Base-by-base conservation (phyloP, 2,797 vertebrate species). In the Melanotaenia trifasciata region DNA sequence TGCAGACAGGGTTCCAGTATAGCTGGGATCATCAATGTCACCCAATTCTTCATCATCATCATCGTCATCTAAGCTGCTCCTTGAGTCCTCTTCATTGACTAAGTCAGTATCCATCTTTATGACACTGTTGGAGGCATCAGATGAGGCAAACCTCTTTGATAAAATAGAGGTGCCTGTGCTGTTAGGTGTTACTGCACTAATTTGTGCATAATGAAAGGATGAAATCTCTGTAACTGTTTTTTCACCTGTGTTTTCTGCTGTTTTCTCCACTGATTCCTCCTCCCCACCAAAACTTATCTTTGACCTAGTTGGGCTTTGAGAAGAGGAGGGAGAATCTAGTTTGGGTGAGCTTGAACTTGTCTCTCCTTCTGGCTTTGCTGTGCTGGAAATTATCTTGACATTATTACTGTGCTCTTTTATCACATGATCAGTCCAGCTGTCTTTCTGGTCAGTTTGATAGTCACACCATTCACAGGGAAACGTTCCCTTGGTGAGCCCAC, bases 391-490 rank as follows among this genome's bases (percentile, higher is more conserved):
- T 70, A 98, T 97, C 92, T 99, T 98, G 68, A 98, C 97, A 96
- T 98, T 97, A 86, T 97, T 97, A 13, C 96, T 94, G 84, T 99
- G 98, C 72, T 99, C 98, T 89, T 98, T 97, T 94, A 97, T 97
- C 94, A 99, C 96, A 80, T 99, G 97, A 88, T 96, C 94, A 78
- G 96, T 98, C 96, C 98, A 98, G 81, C 95, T 95, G 67, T 97
- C 96, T 80, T 97, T 95, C 89, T 96, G 94, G 80, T 96, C 95
- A 11, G 97, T 98, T 93, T 99, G 96, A 89, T 97, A 99, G 71
- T 96, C 96, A 84, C 98, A 99, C 98, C 98, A 99, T 83, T 99
- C 97, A 47, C 98, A 99, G 81, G 96, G 96, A 74, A 98, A 99
- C 62, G 95, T 97, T 72, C 97, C 97, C 78, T 95, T 96, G 33